A percentile compares a stretch with the other conserved stretches of the same genome.
Evolutionary conservation across 1,140 invertebrate species (phyloP).

Genomic region (Chrysoperla carnea): DNA sequence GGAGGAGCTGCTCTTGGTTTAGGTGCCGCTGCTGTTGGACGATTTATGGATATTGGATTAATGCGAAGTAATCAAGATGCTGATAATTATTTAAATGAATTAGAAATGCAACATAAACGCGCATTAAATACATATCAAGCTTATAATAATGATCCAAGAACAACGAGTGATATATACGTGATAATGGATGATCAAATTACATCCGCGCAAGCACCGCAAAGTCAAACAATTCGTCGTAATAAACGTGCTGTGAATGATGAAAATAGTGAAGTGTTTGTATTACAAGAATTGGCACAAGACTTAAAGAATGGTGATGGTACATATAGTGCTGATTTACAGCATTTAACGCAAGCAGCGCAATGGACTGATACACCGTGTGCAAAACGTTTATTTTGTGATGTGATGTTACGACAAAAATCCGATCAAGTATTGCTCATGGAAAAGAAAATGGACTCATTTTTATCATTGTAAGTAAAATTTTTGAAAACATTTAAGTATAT

Average conservation of each 20-base stretch:
- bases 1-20: constrained; percentile 60
- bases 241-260: constrained; percentile 7
- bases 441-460: constrained; percentile 52
- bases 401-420: constrained; percentile 40
- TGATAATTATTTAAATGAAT: constrained; percentile 16
- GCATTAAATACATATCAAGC: constrained; percentile 22
- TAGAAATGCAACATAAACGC: constrained; percentile 36
- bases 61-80: constrained; percentile 30
- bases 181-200: not conserved
- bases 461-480: constrained; percentile 51
- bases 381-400: constrained; percentile 55
- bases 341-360: constrained; percentile 31
- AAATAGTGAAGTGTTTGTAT: constrained; percentile 15
- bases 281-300: constrained; percentile 19
- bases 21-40: constrained; percentile 56
- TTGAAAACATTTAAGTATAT: not conserved
- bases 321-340: constrained; percentile 29
- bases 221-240: not conserved
- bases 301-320: constrained; percentile 21
- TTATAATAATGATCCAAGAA: constrained; percentile 25
- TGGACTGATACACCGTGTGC: constrained; percentile 58
- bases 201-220: not conserved
- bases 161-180: not conserved
- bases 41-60: constrained; percentile 45
- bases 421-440: constrained; percentile 53